Evolutionary conservation across 2,797 vertebrate species (phyloP).

Genomic region (Picus viridis): DNA sequence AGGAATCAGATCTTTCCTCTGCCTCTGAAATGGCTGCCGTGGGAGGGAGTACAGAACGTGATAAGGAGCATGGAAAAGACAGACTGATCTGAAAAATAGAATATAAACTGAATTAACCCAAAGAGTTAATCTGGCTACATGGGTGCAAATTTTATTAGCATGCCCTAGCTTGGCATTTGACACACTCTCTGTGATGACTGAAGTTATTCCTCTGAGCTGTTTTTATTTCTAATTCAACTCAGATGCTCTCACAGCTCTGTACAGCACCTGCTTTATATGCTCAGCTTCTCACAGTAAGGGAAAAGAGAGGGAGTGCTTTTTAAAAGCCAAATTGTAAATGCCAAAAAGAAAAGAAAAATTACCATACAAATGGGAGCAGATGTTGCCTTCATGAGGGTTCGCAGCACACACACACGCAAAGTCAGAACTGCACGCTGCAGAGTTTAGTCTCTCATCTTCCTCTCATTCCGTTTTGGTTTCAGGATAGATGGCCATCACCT

Average conservation of each 20-base stretch:
- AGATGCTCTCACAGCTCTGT: neutral
- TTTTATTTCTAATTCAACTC: conserved; percentile 22
- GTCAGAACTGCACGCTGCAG: neutral
- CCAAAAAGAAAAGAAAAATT: conserved; percentile 1
- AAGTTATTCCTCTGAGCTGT: neutral
- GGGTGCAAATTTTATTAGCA: neutral
- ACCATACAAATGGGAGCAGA: conserved; percentile 71
- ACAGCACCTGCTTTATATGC: conserved; percentile 48
- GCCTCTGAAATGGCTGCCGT: neutral
- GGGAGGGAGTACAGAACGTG: neutral
- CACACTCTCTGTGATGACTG: neutral
- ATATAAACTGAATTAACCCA: neutral
- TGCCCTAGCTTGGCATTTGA: neutral
- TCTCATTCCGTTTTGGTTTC: neutral
- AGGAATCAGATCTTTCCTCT: neutral
- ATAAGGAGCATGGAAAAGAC: neutral
- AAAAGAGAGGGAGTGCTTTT: conserved; percentile 22
- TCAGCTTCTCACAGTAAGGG: conserved; percentile 15
- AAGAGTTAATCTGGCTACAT: neutral
- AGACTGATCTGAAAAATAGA: neutral
- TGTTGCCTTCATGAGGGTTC: conserved; percentile 61
- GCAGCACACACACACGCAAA: neutral
- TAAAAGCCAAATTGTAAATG: conserved; percentile 56
- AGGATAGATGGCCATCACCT: neutral
- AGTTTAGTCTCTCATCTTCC: neutral